These are phyloP conservation scores for Tenthredo livida DNA, from an alignment of 2,888 invertebrate genomes.

Conservation along the genomic window DNA sequence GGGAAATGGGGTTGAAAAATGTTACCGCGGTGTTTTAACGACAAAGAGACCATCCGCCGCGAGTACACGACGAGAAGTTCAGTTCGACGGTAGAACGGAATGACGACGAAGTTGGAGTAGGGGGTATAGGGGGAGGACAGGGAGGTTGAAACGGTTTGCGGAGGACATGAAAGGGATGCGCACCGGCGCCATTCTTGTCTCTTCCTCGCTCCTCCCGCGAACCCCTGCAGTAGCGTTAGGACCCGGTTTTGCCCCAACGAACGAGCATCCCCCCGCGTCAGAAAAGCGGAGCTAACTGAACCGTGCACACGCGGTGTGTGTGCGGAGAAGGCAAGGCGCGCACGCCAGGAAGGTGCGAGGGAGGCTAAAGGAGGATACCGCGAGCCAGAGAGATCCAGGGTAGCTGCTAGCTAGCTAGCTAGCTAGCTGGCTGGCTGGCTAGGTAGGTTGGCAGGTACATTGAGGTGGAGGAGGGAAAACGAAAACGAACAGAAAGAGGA, in stretches of 20 bases:
- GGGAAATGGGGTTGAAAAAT: neutral
- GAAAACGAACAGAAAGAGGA: constrained; percentile 10
- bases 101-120: neutral
- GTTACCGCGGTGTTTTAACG: constrained; percentile 20
- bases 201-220: constrained; percentile 56
- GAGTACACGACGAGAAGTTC: constrained; percentile 15
- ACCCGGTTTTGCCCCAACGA: constrained; percentile 4
- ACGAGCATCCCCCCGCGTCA: constrained; percentile 8
- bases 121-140: constrained; percentile 44
- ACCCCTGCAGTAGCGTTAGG: neutral
- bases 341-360: constrained; percentile 22
- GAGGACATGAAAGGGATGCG: constrained; percentile 67
- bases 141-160: constrained; percentile 61
- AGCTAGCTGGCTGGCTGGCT: neutral
- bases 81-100: constrained; percentile 34
- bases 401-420: neutral
- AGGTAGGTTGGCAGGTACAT: constrained; percentile 10
- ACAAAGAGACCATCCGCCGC: constrained; percentile 53
- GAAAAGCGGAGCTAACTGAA: constrained; percentile 36
- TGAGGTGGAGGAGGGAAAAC: neutral
- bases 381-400: constrained; percentile 25
- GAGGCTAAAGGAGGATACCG: constrained; percentile 2
- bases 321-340: constrained; percentile 37
- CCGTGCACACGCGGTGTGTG: constrained; percentile 26
- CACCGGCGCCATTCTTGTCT: constrained; percentile 70